These are phyloP conservation scores for Channa argus DNA, from an alignment of 2,113 vertebrate species.

Conservation along the genomic window DNA sequence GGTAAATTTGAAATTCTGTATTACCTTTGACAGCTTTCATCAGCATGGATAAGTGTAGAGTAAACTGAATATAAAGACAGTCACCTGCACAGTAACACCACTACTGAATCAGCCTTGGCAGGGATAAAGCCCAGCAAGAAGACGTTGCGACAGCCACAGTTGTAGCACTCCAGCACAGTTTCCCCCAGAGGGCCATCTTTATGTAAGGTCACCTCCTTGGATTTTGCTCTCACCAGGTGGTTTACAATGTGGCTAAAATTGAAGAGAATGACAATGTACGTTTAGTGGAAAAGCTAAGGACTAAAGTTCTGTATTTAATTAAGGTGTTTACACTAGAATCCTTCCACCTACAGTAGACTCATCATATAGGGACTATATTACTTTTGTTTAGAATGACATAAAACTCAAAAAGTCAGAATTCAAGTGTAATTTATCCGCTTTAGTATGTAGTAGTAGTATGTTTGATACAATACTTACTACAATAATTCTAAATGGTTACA, in stretches of 20 bases:
- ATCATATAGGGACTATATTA: no score
- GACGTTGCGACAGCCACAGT: slow-evolving; percentile 94
- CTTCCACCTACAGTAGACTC: not conserved
- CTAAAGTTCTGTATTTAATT: not conserved
- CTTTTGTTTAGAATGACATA: no score
- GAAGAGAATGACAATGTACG: slow-evolving; percentile 23
- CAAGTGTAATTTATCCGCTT: no score
- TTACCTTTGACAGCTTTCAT: not conserved
- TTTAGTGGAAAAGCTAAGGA: not conserved
- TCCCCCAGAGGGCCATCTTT: slow-evolving; percentile 95
- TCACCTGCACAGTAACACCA: slow-evolving; percentile 94
- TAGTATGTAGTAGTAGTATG: no score
- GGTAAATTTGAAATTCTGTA: not conserved
- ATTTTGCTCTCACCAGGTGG: slow-evolving; percentile 95
- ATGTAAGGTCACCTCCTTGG: slow-evolving; percentile 96
- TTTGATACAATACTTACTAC: no score
- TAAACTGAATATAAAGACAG: not conserved
- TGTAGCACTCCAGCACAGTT: slow-evolving; percentile 94
- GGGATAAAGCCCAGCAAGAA: slow-evolving; percentile 97
- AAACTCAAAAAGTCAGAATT: no score
- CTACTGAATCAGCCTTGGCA: slow-evolving; percentile 94
- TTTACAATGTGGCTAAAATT: slow-evolving; percentile 94
- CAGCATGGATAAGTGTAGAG: not conserved
- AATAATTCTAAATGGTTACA: no score
- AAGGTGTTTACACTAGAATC: no score